Base-by-base conservation (phyloP, 2,797 vertebrate genomes). In the Coregonus ussuriensis region DNA sequence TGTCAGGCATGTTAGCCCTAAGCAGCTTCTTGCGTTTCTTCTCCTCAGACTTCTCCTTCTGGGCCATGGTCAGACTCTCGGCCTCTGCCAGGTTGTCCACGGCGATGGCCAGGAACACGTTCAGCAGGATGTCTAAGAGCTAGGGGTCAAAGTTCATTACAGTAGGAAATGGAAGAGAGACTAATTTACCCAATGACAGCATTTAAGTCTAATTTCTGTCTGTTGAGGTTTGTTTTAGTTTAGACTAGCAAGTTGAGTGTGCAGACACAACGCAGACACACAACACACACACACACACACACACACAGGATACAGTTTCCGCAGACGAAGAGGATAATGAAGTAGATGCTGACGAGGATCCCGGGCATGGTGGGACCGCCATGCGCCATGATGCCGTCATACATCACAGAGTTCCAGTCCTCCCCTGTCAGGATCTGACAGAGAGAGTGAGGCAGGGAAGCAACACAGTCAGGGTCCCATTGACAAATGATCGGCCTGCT, bases 71-170 rank as follows among this genome's bases (percentile, higher is more conserved):
- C 54, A 98, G 91, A 81, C 96, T 98, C 90, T 98, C 97, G 0
- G 97, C 97, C 79, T 98, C 97, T 0, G 97, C 97, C 85, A 98
- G 88, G 82, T 98, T 98, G 83, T 98, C 97, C 4, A 98, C 97
- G 0, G 97, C 97, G 0, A 98, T 97, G 75, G 97, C 97, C 92
- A 98, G 87, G 89, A 98, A 98, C 62, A 98, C 97, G 0, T 98
- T 98, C 29, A 98, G 92, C 56, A 98, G 94, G 84, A 98, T 98
- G 67, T 96, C 97, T 98, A 84, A 25, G 31, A 14, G 35, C 33
- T 4, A 14, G 11, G 9, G 4, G 87, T 93, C 73, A 91, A 90
- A 76, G 87, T 76, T 73, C 0, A 21, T 51, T 0, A 74, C 51
- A 2, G 51, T 13, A 18, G 83, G 86, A 85, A 73, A 73, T 66